A percentile compares a stretch with the other conserved stretches of the same genome.
Conservation (phyloP, 2,797 vertebrate species). For the Gymnocypris eckloni region DNA sequence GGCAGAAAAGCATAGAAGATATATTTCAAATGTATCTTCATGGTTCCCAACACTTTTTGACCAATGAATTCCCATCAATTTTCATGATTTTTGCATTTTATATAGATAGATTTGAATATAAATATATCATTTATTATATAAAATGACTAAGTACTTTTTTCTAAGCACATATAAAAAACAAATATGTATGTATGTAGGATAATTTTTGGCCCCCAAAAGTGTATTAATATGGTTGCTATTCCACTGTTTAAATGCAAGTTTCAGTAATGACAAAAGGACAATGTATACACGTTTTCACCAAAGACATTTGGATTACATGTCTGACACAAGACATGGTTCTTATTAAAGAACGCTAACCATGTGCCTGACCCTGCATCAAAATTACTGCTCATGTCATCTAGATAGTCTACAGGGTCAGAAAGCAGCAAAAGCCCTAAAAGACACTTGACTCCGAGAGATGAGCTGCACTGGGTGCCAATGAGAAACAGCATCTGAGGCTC, state of each 20-base stretch:
- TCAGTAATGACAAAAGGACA: neutral
- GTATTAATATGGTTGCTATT: neutral
- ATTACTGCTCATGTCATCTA: constrained; percentile 21
- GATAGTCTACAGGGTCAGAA: constrained; percentile 23
- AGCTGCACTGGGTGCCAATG: constrained; percentile 63
- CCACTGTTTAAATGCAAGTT: neutral
- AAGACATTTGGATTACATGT: constrained; percentile 16
- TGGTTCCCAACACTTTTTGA: too few relatives aligned
- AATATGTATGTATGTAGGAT: too few relatives aligned
- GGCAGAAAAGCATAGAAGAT: neutral
- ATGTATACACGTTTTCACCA: neutral
- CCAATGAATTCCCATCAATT: too few relatives aligned
- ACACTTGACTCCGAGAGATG: constrained; percentile 52
- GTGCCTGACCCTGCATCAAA: constrained; percentile 25
- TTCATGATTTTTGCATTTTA: too few relatives aligned
- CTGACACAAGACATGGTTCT: constrained; percentile 12
- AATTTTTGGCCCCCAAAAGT: neutral
- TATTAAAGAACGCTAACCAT: constrained; percentile 32
- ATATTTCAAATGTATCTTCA: neutral
- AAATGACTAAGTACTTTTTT: neutral
- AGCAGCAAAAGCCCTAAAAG: constrained; percentile 54
- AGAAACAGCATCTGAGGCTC: constrained; percentile 65
- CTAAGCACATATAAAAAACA: too few relatives aligned
- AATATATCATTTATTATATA: too few relatives aligned
- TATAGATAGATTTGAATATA: too few relatives aligned